phyloP scores from a whole-genome alignment of 2,113 vertebrate species.

The Nothobranchius furzeri region DNA sequence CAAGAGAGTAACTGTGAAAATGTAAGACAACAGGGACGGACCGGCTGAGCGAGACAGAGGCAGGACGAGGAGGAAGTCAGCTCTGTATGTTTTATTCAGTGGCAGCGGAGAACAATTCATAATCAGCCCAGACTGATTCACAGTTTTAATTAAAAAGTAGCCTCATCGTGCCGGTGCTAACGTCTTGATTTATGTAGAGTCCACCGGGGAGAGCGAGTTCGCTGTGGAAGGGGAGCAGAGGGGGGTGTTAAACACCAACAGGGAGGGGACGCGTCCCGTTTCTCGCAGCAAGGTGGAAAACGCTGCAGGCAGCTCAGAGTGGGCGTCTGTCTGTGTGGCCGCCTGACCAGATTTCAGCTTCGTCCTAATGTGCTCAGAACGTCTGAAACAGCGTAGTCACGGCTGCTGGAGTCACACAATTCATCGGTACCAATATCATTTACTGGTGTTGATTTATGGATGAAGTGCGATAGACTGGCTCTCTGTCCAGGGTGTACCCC shows the following conservation, averaged over 20 bases:
- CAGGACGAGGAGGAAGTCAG: conserved; percentile 36
- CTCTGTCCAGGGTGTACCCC: too few relatives aligned
- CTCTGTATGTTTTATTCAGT: conserved; percentile 74
- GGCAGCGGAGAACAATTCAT: conserved; percentile 73
- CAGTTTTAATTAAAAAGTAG: conserved; percentile 81
- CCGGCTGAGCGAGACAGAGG: conserved; percentile 27
- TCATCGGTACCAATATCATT: too few relatives aligned
- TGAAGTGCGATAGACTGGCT: too few relatives aligned
- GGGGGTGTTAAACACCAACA: conserved; percentile 18
- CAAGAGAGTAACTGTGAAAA: not conserved
- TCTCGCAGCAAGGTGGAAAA: conserved; percentile 43
- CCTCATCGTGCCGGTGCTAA: conserved; percentile 63
- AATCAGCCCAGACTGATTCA: conserved; percentile 76
- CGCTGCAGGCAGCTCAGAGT: conserved; percentile 16
- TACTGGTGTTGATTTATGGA: too few relatives aligned
- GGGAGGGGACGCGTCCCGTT: conserved; percentile 34
- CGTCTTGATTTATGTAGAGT: conserved; percentile 74
- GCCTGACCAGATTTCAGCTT: not conserved
- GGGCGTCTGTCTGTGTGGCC: conserved; percentile 7
- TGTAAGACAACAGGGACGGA: not conserved
- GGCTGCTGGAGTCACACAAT: too few relatives aligned
- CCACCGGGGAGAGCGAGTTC: conserved; percentile 55
- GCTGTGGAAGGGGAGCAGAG: conserved; percentile 8
- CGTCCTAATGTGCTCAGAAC: not conserved
- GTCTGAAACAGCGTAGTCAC: not conserved